Evolutionary conservation across 30 jellyfish, hydroid and myxozoan species (phyloP).

Genomic region (Euphysa ruthae): DNA sequence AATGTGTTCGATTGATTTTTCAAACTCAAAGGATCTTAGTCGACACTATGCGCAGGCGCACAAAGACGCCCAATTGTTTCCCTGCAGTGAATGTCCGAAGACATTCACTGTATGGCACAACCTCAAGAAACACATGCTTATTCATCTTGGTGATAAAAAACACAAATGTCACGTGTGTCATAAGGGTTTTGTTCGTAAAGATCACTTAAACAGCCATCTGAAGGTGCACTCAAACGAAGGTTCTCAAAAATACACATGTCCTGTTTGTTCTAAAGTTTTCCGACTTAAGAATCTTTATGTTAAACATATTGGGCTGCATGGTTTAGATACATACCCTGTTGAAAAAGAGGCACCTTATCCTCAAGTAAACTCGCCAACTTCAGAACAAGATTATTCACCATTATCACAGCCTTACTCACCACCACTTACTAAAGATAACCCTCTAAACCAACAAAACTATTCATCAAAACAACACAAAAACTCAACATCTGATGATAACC

Average conservation of each 20-base stretch:
- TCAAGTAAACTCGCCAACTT: too few relatives aligned
- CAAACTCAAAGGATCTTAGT: conserved; percentile 32
- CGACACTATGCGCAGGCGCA: conserved; percentile 36
- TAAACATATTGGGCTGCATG: conserved; percentile 25
- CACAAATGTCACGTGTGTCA: conserved; percentile 34
- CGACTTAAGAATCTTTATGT: conserved; percentile 21
- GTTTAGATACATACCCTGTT: too few relatives aligned
- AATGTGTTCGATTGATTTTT: conserved; percentile 19
- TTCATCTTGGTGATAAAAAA: conserved; percentile 31
- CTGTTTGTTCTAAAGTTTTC: conserved; percentile 22
- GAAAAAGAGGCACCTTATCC: not conserved
- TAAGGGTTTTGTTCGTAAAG: conserved; percentile 40
- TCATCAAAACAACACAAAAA: too few relatives aligned
- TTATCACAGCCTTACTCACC: too few relatives aligned
- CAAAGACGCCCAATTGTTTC: conserved; percentile 34
- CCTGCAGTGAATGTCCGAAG: conserved; percentile 34
- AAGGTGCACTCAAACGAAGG: conserved; percentile 28
- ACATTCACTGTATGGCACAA: conserved; percentile 43
- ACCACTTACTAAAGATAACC: too few relatives aligned
- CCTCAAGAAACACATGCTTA: conserved; percentile 37
- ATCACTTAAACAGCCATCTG: conserved; percentile 32
- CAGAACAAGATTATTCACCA: too few relatives aligned
- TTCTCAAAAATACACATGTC: conserved; percentile 28
- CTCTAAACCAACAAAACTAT: too few relatives aligned
- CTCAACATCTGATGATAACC: too few relatives aligned